A percentile compares a stretch with the other conserved stretches of the same genome.
phyloP scores from a whole-genome alignment of 2,113 vertebrate genomes.

The Xiphophorus hellerii region DNA sequence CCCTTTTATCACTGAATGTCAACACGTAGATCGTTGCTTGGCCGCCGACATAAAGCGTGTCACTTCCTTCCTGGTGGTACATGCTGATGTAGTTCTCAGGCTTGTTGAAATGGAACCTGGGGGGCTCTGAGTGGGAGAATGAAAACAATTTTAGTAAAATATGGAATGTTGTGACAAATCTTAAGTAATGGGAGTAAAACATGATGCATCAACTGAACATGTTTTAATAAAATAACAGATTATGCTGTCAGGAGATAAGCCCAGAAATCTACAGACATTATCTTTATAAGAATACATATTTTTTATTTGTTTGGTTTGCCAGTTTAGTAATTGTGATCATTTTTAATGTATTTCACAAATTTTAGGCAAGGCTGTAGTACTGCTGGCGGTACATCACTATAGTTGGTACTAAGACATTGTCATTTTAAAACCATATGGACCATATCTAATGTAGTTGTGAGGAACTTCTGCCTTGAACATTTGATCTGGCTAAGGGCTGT shows the following conservation, averaged over 20 bases:
- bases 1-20: slow-evolving; percentile 73
- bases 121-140: slow-evolving; percentile 66
- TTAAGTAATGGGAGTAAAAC: no score
- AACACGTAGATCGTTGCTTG: slow-evolving; percentile 75
- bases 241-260: not conserved
- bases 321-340: not conserved
- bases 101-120: slow-evolving; percentile 74
- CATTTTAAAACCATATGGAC: not conserved
- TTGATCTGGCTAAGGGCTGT: no score
- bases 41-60: slow-evolving; percentile 81
- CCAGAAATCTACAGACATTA: no score
- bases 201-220: no score
- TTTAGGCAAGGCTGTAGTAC: not conserved
- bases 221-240: no score
- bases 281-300: no score
- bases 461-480: no score
- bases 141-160: not conserved
- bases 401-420: not conserved
- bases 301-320: not conserved
- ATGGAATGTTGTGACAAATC: no score
- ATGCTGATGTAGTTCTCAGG: slow-evolving; percentile 79
- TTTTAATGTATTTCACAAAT: not conserved
- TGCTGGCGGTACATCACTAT: not conserved
- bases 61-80: slow-evolving; percentile 78
- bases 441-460: no score